These are phyloP conservation scores for Emmelina monodactyla DNA, from an alignment of 2,888 invertebrate genomes.

Conservation along the genomic window DNA sequence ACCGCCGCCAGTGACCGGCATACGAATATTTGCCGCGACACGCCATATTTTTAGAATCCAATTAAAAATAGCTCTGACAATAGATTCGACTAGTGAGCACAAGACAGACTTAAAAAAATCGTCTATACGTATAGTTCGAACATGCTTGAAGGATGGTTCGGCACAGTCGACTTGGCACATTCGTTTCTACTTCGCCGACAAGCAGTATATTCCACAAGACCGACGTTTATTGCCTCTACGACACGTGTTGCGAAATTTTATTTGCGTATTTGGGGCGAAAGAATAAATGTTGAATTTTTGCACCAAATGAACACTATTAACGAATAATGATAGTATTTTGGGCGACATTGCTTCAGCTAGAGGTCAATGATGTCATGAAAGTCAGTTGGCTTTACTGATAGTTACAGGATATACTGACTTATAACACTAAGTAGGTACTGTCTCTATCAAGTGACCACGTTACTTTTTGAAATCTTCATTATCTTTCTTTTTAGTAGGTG, in stretches of 20 bases:
- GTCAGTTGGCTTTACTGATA: too few relatives aligned
- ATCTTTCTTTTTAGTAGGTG: too few relatives aligned
- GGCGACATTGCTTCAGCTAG: too few relatives aligned
- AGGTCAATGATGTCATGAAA: too few relatives aligned
- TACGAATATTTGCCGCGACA: constrained; percentile 42
- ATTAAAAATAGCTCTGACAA: constrained; percentile 48
- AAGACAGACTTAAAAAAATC: constrained; percentile 22
- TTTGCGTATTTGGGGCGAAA: not conserved
- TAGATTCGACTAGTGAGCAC: constrained; percentile 30
- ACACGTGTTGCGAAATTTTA: not conserved
- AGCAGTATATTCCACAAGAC: not conserved
- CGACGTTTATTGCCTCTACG: not conserved
- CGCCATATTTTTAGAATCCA: constrained; percentile 40
- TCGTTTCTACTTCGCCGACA: not conserved
- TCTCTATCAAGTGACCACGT: too few relatives aligned
- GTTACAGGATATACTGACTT: too few relatives aligned
- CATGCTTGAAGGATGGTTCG: not conserved
- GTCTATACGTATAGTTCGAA: constrained; percentile 15
- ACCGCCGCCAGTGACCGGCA: constrained; percentile 21
- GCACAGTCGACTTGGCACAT: not conserved
- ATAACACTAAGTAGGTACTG: too few relatives aligned
- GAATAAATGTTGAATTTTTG: not conserved
- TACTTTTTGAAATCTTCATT: too few relatives aligned
- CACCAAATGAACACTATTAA: too few relatives aligned
- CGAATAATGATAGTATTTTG: too few relatives aligned